Percentiles rank a stretch among this genome's conserved stretches.
Conservation (phyloP, 2,113 vertebrate genomes). For the Chionis minor region DNA sequence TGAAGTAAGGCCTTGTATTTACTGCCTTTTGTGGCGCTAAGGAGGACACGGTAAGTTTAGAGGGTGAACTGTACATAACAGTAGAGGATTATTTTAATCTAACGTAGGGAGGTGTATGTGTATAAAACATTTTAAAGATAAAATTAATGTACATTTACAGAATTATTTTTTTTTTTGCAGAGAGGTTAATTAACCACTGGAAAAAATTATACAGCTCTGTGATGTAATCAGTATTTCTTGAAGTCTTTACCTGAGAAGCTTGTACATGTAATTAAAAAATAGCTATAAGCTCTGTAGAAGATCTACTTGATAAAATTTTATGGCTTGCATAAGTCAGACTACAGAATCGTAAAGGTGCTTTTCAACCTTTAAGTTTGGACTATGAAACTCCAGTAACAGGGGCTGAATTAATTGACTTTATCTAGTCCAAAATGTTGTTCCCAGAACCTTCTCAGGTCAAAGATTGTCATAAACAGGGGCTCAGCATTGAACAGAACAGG, state of each 20-base stretch:
- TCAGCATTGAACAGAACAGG: neutral
- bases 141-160: neutral
- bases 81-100: neutral
- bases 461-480: neutral
- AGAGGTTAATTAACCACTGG: neutral
- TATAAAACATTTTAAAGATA: neutral
- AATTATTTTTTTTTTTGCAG: neutral
- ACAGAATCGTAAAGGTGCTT: neutral
- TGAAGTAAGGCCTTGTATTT: neutral
- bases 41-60: neutral
- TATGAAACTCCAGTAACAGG: neutral
- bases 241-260: neutral
- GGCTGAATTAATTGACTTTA: neutral
- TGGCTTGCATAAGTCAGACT: neutral
- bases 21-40: neutral
- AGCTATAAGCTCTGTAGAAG: neutral
- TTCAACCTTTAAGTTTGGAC: neutral
- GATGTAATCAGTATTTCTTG: neutral
- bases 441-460: neutral
- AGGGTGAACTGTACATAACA: neutral
- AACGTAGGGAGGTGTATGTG: neutral
- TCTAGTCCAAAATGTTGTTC: neutral
- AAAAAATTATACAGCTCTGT: neutral
- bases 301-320: neutral
- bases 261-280: neutral